Base-by-base conservation (phyloP, 2,797 vertebrate genomes). In the Bovichtus variegatus region DNA sequence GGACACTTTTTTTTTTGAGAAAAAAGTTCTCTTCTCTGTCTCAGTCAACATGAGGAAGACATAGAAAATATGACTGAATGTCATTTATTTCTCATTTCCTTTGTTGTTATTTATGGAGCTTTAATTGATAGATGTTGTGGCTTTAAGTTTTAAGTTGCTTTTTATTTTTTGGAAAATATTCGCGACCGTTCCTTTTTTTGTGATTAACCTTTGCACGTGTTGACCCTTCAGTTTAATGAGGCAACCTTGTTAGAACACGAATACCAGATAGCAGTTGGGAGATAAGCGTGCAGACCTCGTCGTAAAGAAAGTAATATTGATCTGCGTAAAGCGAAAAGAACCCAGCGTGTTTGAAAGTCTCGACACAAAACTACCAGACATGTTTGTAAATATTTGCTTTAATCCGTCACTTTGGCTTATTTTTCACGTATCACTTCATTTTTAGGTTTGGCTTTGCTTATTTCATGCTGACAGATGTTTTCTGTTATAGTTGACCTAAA, bases 161-260 rank as follows among this genome's bases (percentile, higher is more conserved):
- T 74, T 59, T 61, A 10, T 62, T 74, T 80, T 27, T 41, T 63
- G 76, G 71, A 49, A 77, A 84, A 76, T 43, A 25, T 13, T 66
- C 36, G 29, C 57, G 23, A 50, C 27, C 21, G 18, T 70, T 62
- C 40, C 18, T 11, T 47, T 57, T 66, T 58, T 55, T 61, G 50
- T 81, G 55, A 65, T 62, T 76, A 74, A 88, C 84, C 84, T 91
- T 89, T 89, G 82, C 74, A 78, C 81, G 81, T 87, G 88, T 71
- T 83, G 81, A 76, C 84, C 78, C 74, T 76, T 71, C 62, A 82
- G 76, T 84, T 87, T 90, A 83, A 89, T 50, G 81, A 73, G 73
- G 59, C 78, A 74, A 43, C 81, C 63, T 82, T 78, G 63, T 81
- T 43, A 80, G 70, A 41, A 78, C 83, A 78, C 27, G 71, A 80